phyloP scores from a whole-genome alignment of 64 coral and sea anemone species.

The Montipora efflorescens region DNA sequence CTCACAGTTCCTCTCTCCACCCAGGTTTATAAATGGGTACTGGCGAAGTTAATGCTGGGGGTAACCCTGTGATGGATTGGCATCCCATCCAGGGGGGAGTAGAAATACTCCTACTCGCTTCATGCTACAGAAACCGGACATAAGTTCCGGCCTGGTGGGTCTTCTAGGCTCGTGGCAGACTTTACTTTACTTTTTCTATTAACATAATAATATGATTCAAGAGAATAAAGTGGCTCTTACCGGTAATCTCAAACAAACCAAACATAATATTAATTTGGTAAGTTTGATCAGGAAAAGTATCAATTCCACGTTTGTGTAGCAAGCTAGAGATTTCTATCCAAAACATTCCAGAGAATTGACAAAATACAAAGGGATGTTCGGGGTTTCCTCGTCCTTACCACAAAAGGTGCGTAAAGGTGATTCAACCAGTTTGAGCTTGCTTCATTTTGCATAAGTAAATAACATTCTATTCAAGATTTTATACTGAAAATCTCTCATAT shows the following conservation, averaged over 20 bases:
- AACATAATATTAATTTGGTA: slow-evolving; percentile 19
- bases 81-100: too few species aligned
- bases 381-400: slow-evolving; percentile 15
- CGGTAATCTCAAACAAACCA: not conserved
- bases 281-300: slow-evolving; percentile 2
- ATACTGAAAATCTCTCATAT: not conserved
- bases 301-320: not conserved
- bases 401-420: not conserved
- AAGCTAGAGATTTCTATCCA: not conserved
- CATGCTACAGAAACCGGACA: too few species aligned
- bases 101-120: too few species aligned
- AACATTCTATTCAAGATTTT: slow-evolving; percentile 16
- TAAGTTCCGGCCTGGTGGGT: too few species aligned
- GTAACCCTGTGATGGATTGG: too few species aligned
- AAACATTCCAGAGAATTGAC: not conserved
- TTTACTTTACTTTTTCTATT: too few species aligned
- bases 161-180: too few species aligned
- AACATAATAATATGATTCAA: not conserved
- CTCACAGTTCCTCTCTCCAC: too few species aligned
- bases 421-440: slow-evolving; percentile 6
- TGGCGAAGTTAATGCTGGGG: too few species aligned
- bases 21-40: too few species aligned
- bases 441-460: slow-evolving; percentile 5
- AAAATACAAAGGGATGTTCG: not conserved
- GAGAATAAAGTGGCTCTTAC: slow-evolving; percentile 6